A percentile compares a stretch with the other conserved stretches of the same genome.
Evolutionary conservation across 2,113 vertebrate genomes (phyloP).

Genomic region (Microtus ochrogaster): DNA sequence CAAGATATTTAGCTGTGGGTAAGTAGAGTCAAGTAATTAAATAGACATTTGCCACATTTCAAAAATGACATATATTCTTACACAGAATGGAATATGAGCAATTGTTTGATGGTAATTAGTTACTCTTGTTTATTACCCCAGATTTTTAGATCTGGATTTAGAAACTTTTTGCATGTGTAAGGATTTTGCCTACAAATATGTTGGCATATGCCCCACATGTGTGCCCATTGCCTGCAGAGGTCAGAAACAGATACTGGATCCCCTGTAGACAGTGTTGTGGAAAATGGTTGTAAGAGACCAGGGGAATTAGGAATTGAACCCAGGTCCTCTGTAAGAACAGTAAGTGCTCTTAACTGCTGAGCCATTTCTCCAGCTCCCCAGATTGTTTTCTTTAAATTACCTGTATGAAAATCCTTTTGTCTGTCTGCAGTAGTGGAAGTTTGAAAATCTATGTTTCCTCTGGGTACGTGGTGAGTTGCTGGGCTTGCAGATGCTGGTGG

Average conservation of each 20-base stretch:
- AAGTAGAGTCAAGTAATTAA: constrained; percentile 41
- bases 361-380: neutral
- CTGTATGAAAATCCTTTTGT: constrained; percentile 50
- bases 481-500: constrained; percentile 55
- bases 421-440: constrained; percentile 21
- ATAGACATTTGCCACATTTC: constrained; percentile 20
- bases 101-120: constrained; percentile 47
- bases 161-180: too few relatives aligned
- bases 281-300: neutral
- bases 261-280: neutral
- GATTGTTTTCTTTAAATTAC: neutral
- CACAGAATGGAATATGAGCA: neutral
- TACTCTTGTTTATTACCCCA: neutral
- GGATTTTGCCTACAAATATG: neutral
- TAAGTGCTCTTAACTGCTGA: neutral
- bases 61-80: constrained; percentile 4
- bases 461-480: neutral
- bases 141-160: neutral
- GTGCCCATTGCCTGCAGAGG: neutral
- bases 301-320: neutral
- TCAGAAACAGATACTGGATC: neutral
- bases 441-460: neutral
- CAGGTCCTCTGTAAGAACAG: neutral
- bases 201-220: too few relatives aligned
- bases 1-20: constrained; percentile 24